Evolutionary conservation across 2,888 invertebrate genomes (phyloP).

Genomic region (Siphlonurus alternatus): DNA sequence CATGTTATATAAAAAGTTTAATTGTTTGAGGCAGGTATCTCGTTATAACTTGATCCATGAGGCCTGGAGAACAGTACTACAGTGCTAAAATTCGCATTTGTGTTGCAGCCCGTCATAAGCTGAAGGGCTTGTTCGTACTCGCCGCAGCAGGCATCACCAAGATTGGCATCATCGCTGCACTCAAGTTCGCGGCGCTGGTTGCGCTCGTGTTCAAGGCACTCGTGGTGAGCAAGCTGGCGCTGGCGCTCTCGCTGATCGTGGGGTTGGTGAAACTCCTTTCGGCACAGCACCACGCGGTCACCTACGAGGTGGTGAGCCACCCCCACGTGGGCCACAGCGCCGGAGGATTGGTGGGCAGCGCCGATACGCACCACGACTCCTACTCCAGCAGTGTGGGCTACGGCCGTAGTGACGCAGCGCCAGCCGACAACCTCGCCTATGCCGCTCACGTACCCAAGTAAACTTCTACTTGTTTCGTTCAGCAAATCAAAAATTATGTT

Average conservation of each 20-base stretch:
- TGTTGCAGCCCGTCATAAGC: neutral
- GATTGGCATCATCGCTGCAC: constrained; percentile 59
- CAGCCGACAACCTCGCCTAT: constrained; percentile 44
- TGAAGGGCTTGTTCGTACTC: constrained; percentile 28
- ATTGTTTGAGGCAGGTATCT: too few relatives aligned
- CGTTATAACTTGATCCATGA: too few relatives aligned
- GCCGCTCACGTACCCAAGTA: constrained; percentile 34
- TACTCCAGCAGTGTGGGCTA: constrained; percentile 36
- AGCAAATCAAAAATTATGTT: too few relatives aligned
- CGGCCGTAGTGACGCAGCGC: constrained; percentile 32
- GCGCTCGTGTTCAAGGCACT: constrained; percentile 72
- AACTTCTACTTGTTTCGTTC: neutral
- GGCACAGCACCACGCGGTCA: constrained; percentile 48
- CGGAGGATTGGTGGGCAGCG: constrained; percentile 27
- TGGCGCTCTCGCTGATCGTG: constrained; percentile 61
- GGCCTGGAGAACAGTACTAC: too few relatives aligned
- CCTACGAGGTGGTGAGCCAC: constrained; percentile 55
- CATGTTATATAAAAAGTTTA: too few relatives aligned
- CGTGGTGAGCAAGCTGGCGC: constrained; percentile 66
- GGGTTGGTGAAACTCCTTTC: constrained; percentile 68
- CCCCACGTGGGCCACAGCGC: constrained; percentile 38
- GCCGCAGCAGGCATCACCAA: constrained; percentile 57
- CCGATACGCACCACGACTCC: constrained; percentile 9
- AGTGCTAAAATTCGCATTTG: too few relatives aligned
- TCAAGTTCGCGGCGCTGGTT: constrained; percentile 64